A percentile compares a stretch with the other conserved stretches of the same genome.
Conservation (phyloP, 2,888 invertebrate genomes). For the Therioaphis trifolii region DNA sequence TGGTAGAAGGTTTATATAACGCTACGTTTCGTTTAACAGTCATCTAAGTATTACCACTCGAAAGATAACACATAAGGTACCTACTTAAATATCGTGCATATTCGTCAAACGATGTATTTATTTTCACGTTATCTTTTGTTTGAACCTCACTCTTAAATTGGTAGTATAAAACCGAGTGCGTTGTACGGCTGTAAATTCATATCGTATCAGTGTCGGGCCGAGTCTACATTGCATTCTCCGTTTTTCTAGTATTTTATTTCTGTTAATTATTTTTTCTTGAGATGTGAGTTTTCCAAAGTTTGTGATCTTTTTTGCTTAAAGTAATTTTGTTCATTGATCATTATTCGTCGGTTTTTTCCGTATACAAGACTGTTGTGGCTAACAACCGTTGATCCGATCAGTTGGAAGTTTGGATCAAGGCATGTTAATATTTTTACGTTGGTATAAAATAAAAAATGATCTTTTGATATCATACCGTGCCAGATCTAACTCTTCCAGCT, state of each 20-base stretch:
- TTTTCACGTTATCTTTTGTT: slow-evolving; percentile 57
- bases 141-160: slow-evolving; percentile 37
- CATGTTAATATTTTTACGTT: slow-evolving; percentile 68
- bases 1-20: slow-evolving; percentile 39
- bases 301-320: neutral
- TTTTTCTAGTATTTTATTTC: too few relatives aligned
- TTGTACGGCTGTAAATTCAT: neutral
- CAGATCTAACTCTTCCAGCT: slow-evolving; percentile 84
- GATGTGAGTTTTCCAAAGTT: neutral
- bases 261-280: neutral
- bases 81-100: slow-evolving; percentile 32
- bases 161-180: slow-evolving; percentile 9
- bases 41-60: slow-evolving; percentile 42
- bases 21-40: neutral
- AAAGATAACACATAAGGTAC: slow-evolving; percentile 56
- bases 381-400: slow-evolving; percentile 68
- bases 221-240: neutral
- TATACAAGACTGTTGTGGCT: neutral
- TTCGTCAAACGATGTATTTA: slow-evolving; percentile 30
- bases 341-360: neutral
- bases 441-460: slow-evolving; percentile 20
- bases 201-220: neutral
- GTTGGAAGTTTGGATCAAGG: slow-evolving; percentile 79
- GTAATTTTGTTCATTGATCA: neutral
- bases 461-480: slow-evolving; percentile 69